Base-by-base conservation (phyloP, 1,140 invertebrate genomes). In the Colletes latitarsis region DNA sequence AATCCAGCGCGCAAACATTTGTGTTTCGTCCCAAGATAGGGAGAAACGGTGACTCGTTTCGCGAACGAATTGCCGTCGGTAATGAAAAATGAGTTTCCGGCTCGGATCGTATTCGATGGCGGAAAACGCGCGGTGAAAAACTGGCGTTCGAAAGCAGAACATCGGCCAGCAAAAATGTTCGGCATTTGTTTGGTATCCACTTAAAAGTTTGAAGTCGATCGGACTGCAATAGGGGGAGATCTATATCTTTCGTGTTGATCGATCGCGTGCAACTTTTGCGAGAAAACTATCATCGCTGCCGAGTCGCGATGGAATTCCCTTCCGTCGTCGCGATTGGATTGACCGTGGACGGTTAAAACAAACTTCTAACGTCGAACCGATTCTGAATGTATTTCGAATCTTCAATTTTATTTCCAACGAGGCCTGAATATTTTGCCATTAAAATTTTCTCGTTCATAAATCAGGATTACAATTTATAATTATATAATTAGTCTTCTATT, bases 31-130 rank as follows among this genome's bases (percentile, higher is more conserved):
- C 43, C 41, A 46, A 66, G 63, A 66, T 66, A 66, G 41, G 41
- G n/a, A 3, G 15, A 66, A 66, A 43, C 63, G 10, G 39, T 66
- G 41, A 46, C 63, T 17, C 41, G 15, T 66, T 46, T 46, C 41
- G 39, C 39, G 63, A 66, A 46, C 41, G 63, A 46, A 66, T 66
- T 66, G 63, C 14, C 21, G 41, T 66, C 63, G n/a, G 63, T 46
- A 66, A 66, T 46, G 63, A 46, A 66, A 66, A 46, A 66, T 66
- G 30, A 58, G 57, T 69, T 43, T 21, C 67, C 14, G 5, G 6
- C 3, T 12, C 46, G 15, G 10, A 69, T 53, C 15, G 17, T 9
- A 12, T 66, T 41, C 60, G 14, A 15, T 30, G 63, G 6, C 4
- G 17, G 17, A 46, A n/a, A 66, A 46, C 41, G 41, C 63, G 41